Conservation (phyloP, 2,113 vertebrate species). For the Oreochromis spilurus region DNA sequence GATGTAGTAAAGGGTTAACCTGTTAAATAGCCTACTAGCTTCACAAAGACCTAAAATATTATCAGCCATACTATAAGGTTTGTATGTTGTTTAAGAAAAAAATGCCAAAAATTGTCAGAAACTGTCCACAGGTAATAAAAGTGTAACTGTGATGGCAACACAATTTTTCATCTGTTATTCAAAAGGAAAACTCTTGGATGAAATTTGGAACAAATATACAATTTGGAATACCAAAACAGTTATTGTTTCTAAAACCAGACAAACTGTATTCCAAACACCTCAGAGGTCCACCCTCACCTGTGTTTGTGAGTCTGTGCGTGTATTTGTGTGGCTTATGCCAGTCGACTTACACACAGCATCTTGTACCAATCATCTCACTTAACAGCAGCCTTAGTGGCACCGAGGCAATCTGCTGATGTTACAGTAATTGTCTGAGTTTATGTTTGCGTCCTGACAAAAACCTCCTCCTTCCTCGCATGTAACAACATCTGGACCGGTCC, state of each 20-base stretch:
- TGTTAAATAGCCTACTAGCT: not conserved
- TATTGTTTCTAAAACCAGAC: not conserved
- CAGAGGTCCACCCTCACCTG: not conserved
- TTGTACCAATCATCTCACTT: constrained; percentile 46
- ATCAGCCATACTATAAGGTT: not conserved
- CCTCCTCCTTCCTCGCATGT: constrained; percentile 12
- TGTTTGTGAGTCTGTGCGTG: not conserved
- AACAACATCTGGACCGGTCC: constrained; percentile 60
- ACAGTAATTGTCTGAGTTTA: constrained; percentile 40
- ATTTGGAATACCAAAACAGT: not conserved
- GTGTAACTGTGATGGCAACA: not conserved
- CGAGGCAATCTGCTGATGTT: constrained; percentile 56
- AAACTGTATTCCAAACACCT: not conserved
- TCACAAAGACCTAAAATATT: not conserved
- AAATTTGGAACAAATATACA: not conserved
- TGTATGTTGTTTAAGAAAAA: not conserved
- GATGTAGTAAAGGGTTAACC: not conserved
- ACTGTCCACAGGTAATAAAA: not conserved
- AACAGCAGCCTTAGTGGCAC: constrained; percentile 50
- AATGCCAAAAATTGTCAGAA: not conserved
- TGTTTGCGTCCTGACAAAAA: constrained; percentile 54
- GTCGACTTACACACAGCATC: constrained; percentile 20
- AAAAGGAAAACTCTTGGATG: not conserved
- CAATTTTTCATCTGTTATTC: not conserved
- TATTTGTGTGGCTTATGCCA: not conserved